Conservation (phyloP, 2,797 vertebrate species). For the Eulemur mongoz region DNA sequence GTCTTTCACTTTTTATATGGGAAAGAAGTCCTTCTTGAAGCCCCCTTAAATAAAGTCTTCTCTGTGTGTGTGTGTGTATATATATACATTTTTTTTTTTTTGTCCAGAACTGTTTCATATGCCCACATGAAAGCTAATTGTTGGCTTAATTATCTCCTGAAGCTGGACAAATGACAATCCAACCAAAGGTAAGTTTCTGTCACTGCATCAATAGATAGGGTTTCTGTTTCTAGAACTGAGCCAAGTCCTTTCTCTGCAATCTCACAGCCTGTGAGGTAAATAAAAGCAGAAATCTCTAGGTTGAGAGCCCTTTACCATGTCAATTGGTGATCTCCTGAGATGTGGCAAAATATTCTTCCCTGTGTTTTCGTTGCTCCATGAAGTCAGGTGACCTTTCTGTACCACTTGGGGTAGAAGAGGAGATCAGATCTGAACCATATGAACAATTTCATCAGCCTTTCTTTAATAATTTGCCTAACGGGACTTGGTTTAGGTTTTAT, state of each 20-base stretch:
- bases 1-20: neutral
- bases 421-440: neutral
- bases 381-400: neutral
- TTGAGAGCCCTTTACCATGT: neutral
- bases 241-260: neutral
- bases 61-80: neutral
- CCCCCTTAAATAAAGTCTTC: neutral
- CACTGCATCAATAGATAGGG: neutral
- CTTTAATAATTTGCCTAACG: neutral
- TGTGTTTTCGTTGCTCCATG: neutral
- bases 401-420: neutral
- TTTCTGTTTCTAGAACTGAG: neutral
- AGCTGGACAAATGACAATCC: neutral
- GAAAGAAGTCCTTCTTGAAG: neutral
- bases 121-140: neutral
- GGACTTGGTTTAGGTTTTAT: neutral
- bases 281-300: neutral
- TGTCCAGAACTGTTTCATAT: neutral
- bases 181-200: neutral
- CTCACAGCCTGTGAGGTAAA: neutral
- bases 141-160: neutral
- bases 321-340: neutral
- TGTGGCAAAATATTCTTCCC: neutral
- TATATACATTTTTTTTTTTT: neutral
- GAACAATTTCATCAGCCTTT: neutral